Evolutionary conservation across 2,888 invertebrate genomes (phyloP).

Genomic region (Aethes cnicana): DNA sequence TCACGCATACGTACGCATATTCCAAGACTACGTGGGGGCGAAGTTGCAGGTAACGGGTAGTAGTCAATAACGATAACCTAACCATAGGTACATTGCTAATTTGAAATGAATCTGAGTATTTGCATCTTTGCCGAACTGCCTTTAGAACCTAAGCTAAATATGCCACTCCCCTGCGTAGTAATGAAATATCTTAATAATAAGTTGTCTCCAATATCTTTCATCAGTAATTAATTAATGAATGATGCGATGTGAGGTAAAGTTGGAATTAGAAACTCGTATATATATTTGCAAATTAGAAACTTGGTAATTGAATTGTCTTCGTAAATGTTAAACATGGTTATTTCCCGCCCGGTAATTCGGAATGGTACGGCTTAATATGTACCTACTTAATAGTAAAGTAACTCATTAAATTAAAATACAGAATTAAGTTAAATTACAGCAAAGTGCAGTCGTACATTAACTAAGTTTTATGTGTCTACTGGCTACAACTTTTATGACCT

Average conservation of each 20-base stretch:
- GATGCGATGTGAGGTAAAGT: slow-evolving; percentile 17
- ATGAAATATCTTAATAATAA: slow-evolving; percentile 13
- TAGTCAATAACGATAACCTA: too few species aligned
- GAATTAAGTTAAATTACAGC: slow-evolving; percentile 18
- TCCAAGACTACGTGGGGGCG: too few species aligned
- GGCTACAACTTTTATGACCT: slow-evolving; percentile 26
- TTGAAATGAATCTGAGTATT: too few species aligned
- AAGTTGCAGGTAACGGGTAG: too few species aligned
- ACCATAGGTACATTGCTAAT: too few species aligned
- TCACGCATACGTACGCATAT: too few species aligned
- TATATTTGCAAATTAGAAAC: slow-evolving; percentile 26
- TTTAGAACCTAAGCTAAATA: too few species aligned
- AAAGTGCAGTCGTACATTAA: slow-evolving; percentile 29
- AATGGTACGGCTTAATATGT: background rate
- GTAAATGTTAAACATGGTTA: slow-evolving; percentile 4
- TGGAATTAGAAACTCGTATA: slow-evolving; percentile 15
- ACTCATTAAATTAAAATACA: slow-evolving; percentile 19
- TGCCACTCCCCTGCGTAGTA: background rate
- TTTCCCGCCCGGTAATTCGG: background rate
- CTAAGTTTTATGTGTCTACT: slow-evolving; percentile 25
- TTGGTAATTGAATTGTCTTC: slow-evolving; percentile 30
- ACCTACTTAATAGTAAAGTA: background rate
- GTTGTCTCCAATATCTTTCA: slow-evolving; percentile 14
- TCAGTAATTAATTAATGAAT: slow-evolving; percentile 18
- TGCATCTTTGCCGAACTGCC: too few species aligned